These are phyloP conservation scores for Drosophila micromelanica DNA, from an alignment of 1,140 invertebrate species.

Conservation along the genomic window DNA sequence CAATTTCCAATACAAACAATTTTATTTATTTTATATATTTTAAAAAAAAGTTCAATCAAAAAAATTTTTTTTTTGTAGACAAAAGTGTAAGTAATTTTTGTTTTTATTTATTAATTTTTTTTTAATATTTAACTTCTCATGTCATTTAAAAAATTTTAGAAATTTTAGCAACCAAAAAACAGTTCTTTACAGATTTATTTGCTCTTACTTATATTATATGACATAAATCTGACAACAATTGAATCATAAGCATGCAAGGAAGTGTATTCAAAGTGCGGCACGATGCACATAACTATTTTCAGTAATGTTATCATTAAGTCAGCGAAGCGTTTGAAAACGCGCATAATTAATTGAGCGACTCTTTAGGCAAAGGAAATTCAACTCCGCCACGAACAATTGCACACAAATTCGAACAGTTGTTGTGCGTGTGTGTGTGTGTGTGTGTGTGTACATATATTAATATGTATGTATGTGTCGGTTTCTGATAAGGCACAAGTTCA, in stretches of 20 bases:
- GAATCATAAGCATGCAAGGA: neutral
- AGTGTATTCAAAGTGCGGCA: conserved; percentile 8
- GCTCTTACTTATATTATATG: too few relatives aligned
- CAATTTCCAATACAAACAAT: too few relatives aligned
- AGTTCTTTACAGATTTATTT: too few relatives aligned
- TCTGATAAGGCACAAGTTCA: conserved; percentile 50
- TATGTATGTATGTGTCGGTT: conserved; percentile 2
- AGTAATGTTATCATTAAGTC: conserved; percentile 46
- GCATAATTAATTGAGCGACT: conserved; percentile 57
- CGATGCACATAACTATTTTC: neutral
- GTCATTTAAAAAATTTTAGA: too few relatives aligned
- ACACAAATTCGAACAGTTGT: conserved; percentile 51
- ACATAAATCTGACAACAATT: neutral
- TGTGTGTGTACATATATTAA: conserved; percentile 1
- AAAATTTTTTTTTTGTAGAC: too few relatives aligned
- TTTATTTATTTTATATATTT: too few relatives aligned
- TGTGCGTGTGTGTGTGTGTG: neutral
- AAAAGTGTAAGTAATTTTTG: too few relatives aligned
- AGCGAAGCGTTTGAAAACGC: conserved; percentile 52
- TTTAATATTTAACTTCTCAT: too few relatives aligned
- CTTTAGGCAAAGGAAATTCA: conserved; percentile 28
- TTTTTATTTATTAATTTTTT: too few relatives aligned
- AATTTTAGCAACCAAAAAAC: too few relatives aligned
- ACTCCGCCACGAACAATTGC: conserved; percentile 38
- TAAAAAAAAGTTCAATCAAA: too few relatives aligned